Evolutionary conservation across 2,888 invertebrate genomes (phyloP).

Genomic region (Rhamnusium bicolor): DNA sequence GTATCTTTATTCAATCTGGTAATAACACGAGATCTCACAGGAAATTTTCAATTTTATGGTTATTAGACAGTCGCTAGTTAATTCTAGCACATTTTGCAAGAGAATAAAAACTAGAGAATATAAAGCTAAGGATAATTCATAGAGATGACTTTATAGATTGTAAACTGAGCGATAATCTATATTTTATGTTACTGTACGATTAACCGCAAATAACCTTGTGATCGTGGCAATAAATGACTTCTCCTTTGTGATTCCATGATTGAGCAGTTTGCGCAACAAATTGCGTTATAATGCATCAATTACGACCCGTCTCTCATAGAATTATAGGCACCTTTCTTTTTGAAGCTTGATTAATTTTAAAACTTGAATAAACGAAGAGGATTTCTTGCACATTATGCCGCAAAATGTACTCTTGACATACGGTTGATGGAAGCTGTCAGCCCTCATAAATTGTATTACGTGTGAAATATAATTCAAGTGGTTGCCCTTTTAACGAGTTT

Average conservation of each 20-base stretch:
- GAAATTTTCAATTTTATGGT: conserved; percentile 40
- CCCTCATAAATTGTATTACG: neutral
- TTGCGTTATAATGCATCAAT: conserved; percentile 51
- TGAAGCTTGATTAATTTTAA: neutral
- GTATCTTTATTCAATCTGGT: conserved; percentile 11
- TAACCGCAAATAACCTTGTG: conserved; percentile 23
- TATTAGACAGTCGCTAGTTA: conserved; percentile 26
- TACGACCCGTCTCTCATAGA: conserved; percentile 40
- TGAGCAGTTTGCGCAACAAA: conserved; percentile 56
- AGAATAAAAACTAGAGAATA: neutral
- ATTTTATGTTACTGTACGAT: conserved; percentile 28
- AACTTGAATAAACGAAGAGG: conserved; percentile 11
- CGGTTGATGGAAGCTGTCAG: neutral
- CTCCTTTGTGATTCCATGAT: conserved; percentile 51
- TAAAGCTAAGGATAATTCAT: conserved; percentile 14
- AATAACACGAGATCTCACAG: conserved; percentile 16
- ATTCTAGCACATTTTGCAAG: conserved; percentile 11
- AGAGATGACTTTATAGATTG: conserved; percentile 15
- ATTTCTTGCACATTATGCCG: conserved; percentile 3
- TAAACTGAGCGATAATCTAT: conserved; percentile 24
- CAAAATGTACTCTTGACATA: conserved; percentile 10
- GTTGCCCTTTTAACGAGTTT: neutral
- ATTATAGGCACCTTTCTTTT: conserved; percentile 45
- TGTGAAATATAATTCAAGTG: no score
- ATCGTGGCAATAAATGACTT: conserved; percentile 43